Evolutionary conservation across 2,113 vertebrate genomes (phyloP).

Genomic region (Coptodon bakossiorum): DNA sequence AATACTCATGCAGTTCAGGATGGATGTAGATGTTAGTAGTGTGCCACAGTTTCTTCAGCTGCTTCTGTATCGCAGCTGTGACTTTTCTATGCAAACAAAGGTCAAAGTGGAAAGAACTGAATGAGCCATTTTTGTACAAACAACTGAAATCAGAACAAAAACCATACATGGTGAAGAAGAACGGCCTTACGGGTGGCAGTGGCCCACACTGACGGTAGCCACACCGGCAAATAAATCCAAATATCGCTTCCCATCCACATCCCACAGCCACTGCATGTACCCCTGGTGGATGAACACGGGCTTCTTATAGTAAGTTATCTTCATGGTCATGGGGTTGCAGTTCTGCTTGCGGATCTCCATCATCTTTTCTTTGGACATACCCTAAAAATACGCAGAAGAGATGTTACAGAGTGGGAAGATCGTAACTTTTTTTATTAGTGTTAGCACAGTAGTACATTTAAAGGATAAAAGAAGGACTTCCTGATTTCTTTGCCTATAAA

Average conservation of each 20-base stretch:
- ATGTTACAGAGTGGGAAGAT: background rate
- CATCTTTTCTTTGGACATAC: slow-evolving; percentile 69
- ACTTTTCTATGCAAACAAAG: slow-evolving; percentile 73
- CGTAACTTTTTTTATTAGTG: background rate
- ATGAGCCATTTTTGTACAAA: background rate
- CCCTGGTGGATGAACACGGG: slow-evolving; percentile 87
- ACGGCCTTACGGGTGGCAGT: slow-evolving; percentile 88
- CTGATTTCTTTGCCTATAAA: background rate
- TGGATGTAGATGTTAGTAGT: slow-evolving; percentile 80
- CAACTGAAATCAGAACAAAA: background rate
- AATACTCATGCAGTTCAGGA: slow-evolving; percentile 81
- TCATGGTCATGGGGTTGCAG: slow-evolving; percentile 67
- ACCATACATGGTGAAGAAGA: background rate
- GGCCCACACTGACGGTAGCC: slow-evolving; percentile 87
- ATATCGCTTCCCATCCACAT: slow-evolving; percentile 84
- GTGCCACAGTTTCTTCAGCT: slow-evolving; percentile 84
- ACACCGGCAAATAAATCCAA: slow-evolving; percentile 91
- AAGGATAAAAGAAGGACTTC: background rate
- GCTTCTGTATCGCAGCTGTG: slow-evolving; percentile 73
- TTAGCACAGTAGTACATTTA: background rate
- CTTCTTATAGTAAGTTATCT: slow-evolving; percentile 73
- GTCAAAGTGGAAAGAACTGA: background rate
- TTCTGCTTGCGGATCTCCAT: slow-evolving; percentile 73
- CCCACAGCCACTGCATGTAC: slow-evolving; percentile 93
- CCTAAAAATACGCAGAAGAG: slow-evolving; percentile 25